Evolutionary conservation across 2,888 invertebrate species (phyloP).

Genomic region (Drosophila nigritarsus): DNA sequence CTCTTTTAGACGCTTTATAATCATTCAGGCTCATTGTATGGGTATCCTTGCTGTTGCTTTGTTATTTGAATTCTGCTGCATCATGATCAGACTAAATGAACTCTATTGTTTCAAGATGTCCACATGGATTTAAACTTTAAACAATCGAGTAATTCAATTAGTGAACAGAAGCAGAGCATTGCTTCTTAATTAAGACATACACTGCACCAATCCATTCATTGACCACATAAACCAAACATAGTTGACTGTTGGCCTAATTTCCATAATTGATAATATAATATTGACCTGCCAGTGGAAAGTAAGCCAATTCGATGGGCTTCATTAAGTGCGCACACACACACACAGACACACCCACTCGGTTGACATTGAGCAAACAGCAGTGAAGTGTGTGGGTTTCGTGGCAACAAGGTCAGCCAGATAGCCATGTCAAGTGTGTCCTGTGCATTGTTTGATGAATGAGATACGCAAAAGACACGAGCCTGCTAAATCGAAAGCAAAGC

Average conservation of each 20-base stretch:
- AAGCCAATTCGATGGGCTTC: not conserved
- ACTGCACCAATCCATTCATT: not conserved
- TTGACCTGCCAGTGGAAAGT: slow-evolving; percentile 1
- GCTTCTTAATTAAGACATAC: not conserved
- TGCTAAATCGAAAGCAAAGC: slow-evolving; percentile 27
- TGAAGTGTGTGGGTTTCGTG: not conserved
- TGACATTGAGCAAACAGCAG: slow-evolving; percentile 6
- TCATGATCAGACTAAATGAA: slow-evolving; percentile 25
- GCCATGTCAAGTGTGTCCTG: not conserved
- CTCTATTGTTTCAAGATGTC: slow-evolving; percentile 11
- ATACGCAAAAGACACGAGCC: not conserved
- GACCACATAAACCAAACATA: too few relatives aligned
- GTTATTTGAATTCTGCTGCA: slow-evolving; percentile 9
- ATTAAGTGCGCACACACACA: slow-evolving; percentile 6
- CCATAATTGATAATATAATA: slow-evolving; percentile 29
- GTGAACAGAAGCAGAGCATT: not conserved
- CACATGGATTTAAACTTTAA: not conserved
- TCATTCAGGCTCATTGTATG: not conserved
- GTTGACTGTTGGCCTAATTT: slow-evolving; percentile 20
- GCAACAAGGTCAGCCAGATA: not conserved
- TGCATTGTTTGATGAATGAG: slow-evolving; percentile 40
- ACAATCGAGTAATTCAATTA: not conserved
- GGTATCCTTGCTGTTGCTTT: not conserved
- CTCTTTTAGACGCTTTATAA: too few relatives aligned
- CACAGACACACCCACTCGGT: not conserved